phyloP scores from a whole-genome alignment of 2,113 vertebrate genomes.

The Antennarius striatus region DNA sequence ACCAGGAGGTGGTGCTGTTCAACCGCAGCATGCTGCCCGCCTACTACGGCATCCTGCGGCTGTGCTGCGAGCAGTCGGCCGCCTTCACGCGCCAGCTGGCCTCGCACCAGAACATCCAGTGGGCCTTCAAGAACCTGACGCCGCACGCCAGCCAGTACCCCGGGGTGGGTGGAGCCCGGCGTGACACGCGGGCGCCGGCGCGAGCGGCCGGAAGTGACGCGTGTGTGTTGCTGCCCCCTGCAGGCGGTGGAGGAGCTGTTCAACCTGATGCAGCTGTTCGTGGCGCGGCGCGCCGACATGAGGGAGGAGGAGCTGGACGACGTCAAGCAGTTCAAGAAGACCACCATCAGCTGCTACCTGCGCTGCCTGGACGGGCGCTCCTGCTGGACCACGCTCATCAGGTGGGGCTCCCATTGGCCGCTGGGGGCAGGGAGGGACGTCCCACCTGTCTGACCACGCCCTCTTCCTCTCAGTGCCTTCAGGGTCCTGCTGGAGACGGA shows the following conservation, averaged over 20 bases:
- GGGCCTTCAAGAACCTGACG: slow-evolving; percentile 99
- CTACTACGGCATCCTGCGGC: slow-evolving; percentile 97
- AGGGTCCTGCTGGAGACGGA: slow-evolving; percentile 97
- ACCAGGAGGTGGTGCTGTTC: slow-evolving; percentile 99
- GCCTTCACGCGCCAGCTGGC: slow-evolving; percentile 95
- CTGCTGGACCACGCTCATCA: slow-evolving; percentile 99
- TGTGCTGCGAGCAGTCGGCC: slow-evolving; percentile 97
- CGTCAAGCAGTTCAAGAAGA: slow-evolving; percentile 99
- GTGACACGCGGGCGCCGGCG: too few relatives aligned
- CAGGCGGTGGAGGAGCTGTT: slow-evolving; percentile 98
- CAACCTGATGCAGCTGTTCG: slow-evolving; percentile 98
- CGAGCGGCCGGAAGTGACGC: too few relatives aligned
- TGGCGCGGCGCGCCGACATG: slow-evolving; percentile 96
- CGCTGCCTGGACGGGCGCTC: slow-evolving; percentile 98
- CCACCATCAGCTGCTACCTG: slow-evolving; percentile 98
- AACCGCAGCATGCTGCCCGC: slow-evolving; percentile 99
- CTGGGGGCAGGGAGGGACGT: too few relatives aligned
- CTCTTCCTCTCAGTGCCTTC: slow-evolving; percentile 88
- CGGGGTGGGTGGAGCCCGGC: slow-evolving; percentile 81
- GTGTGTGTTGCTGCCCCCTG: slow-evolving; percentile 36
- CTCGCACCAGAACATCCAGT: slow-evolving; percentile 99
- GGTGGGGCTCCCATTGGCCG: slow-evolving; percentile 58
- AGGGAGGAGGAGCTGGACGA: slow-evolving; percentile 96
- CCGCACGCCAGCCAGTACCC: slow-evolving; percentile 99
- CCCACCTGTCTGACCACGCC: background rate